A percentile compares a stretch with the other conserved stretches of the same genome.
Conservation (phyloP, 2,888 invertebrate genomes). For the Phoenoteleia sp. region DNA sequence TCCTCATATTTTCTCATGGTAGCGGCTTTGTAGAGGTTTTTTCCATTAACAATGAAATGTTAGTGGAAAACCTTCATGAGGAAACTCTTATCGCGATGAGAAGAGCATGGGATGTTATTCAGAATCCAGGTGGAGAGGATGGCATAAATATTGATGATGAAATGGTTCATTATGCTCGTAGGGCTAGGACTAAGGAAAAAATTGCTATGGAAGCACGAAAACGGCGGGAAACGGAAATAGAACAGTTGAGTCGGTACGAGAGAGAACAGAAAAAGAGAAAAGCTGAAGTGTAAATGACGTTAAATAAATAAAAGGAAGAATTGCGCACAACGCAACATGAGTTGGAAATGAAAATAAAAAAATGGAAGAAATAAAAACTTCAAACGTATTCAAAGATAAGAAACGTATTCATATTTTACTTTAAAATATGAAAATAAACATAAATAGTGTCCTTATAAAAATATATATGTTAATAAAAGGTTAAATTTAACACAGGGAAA, state of each 20-base stretch:
- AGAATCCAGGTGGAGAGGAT: conserved; percentile 15
- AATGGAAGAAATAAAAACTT: not conserved
- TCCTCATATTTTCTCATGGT: conserved; percentile 33
- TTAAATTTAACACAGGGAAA: conserved; percentile 22
- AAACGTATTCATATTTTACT: not conserved
- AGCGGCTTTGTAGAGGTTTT: conserved; percentile 34
- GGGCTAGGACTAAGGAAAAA: not conserved
- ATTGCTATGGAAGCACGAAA: conserved; percentile 9
- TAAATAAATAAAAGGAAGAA: conserved; percentile 17
- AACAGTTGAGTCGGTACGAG: conserved; percentile 9
- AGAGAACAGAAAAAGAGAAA: conserved; percentile 25
- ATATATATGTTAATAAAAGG: too few relatives aligned
- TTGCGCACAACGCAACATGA: not conserved
- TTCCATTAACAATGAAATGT: conserved; percentile 37
- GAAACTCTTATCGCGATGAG: conserved; percentile 29
- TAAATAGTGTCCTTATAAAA: too few relatives aligned
- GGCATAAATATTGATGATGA: conserved; percentile 10
- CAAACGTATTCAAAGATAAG: not conserved
- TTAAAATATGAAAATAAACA: not conserved
- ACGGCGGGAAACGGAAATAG: not conserved
- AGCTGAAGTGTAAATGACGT: conserved; percentile 4
- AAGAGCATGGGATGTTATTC: conserved; percentile 34
- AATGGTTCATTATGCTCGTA: too few relatives aligned
- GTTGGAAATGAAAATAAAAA: conserved; percentile 20
- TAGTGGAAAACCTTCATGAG: conserved; percentile 40